Percentiles rank a stretch among this genome's conserved stretches.
Evolutionary conservation across 2,797 vertebrate genomes (phyloP).

Genomic region (Acrossocheilus fasciatus): DNA sequence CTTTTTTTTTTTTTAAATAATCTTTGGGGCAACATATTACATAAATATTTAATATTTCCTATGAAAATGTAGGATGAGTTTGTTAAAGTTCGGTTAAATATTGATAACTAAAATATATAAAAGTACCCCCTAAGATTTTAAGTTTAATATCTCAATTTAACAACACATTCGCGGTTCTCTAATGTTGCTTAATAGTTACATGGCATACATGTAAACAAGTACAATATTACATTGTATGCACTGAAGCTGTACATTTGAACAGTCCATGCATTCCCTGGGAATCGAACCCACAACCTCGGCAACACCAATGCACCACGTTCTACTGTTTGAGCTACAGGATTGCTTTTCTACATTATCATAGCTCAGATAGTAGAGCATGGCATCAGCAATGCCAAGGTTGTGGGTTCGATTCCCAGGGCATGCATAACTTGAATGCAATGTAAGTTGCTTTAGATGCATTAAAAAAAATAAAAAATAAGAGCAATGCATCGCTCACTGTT

Average conservation of each 20-base stretch:
- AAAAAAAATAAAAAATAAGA: neutral
- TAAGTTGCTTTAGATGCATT: neutral
- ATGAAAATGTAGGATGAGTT: no score
- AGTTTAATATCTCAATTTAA: neutral
- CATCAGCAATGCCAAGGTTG: neutral
- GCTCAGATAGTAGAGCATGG: neutral
- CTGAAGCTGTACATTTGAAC: no score
- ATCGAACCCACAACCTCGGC: no score
- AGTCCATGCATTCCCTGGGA: no score
- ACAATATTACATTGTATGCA: no score
- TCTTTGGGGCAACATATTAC: no score
- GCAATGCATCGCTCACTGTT: conserved; percentile 75
- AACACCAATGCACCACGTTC: no score
- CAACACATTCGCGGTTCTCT: neutral
- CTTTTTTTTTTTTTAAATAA: no score
- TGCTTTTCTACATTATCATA: neutral
- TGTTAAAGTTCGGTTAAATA: no score
- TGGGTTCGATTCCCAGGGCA: neutral
- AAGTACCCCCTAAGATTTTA: neutral
- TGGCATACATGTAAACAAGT: neutral
- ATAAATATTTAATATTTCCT: no score
- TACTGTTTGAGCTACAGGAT: no score
- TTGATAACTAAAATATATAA: no score
- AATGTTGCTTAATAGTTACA: neutral
- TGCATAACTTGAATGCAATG: neutral